Percentiles rank a stretch among this genome's conserved stretches.
These are phyloP conservation scores for Eudyptes chrysolophus DNA, from an alignment of 2,113 vertebrate species.

Conservation along the genomic window DNA sequence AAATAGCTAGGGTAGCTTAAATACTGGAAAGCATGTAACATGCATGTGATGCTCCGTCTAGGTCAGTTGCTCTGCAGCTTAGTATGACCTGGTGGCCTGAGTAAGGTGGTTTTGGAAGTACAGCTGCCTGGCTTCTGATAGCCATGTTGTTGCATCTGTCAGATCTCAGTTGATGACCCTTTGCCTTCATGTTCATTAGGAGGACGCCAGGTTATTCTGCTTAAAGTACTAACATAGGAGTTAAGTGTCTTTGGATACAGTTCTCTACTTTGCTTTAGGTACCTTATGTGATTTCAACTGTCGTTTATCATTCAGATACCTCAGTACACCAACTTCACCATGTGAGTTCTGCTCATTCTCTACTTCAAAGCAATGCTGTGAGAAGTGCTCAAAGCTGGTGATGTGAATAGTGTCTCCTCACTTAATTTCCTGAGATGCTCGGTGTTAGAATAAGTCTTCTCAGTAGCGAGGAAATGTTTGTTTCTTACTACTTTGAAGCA, in stretches of 20 bases:
- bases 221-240: neutral
- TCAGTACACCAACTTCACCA: neutral
- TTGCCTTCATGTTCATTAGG: neutral
- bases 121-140: neutral
- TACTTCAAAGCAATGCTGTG: neutral
- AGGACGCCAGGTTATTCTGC: neutral
- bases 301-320: neutral
- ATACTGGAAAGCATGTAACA: neutral
- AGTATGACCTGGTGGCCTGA: neutral
- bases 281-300: neutral
- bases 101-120: neutral
- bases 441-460: neutral
- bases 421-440: neutral
- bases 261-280: neutral
- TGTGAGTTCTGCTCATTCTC: neutral
- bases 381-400: neutral
- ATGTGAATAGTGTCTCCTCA: neutral
- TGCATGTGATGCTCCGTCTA: neutral
- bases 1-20: neutral
- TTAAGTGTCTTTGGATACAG: neutral
- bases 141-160: neutral
- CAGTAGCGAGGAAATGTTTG: neutral
- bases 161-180: neutral
- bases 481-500: neutral
- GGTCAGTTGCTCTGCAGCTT: neutral